Evolutionary conservation across 1,140 invertebrate genomes (phyloP).

Genomic region (Adelges cooleyi): DNA sequence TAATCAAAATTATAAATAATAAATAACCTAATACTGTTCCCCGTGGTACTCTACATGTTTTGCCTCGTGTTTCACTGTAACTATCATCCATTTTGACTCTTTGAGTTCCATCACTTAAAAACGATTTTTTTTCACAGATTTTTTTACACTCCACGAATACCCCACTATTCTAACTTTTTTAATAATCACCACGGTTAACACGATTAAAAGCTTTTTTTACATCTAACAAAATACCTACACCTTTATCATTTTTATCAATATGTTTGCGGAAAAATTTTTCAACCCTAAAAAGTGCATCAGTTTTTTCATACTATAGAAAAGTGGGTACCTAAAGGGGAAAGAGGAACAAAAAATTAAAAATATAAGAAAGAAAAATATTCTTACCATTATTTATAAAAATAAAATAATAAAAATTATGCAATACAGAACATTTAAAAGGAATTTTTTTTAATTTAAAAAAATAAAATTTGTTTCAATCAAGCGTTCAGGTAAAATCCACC

Average conservation of each 20-base stretch:
- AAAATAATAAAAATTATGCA: no score
- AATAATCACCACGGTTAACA: slow-evolving; percentile 25
- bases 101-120: slow-evolving; percentile 14
- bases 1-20: background rate
- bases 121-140: background rate
- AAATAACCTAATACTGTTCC: background rate
- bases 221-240: slow-evolving; percentile 25
- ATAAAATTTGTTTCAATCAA: no score
- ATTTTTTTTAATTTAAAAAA: no score
- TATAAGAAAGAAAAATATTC: no score
- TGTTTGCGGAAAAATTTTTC: background rate
- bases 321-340: no score
- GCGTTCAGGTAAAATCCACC: no score
- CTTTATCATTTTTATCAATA: background rate
- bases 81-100: slow-evolving; percentile 6
- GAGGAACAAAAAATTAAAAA: no score
- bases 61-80: background rate
- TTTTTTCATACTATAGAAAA: no score
- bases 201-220: slow-evolving; percentile 26
- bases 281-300: background rate
- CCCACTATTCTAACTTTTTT: background rate
- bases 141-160: background rate
- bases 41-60: background rate
- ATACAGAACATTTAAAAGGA: no score
- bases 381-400: no score